Evolutionary conservation across 2,888 invertebrate genomes (phyloP), one percentile per base, ranked within the genome.

Genomic region (Lucinisca nassula): DNA sequence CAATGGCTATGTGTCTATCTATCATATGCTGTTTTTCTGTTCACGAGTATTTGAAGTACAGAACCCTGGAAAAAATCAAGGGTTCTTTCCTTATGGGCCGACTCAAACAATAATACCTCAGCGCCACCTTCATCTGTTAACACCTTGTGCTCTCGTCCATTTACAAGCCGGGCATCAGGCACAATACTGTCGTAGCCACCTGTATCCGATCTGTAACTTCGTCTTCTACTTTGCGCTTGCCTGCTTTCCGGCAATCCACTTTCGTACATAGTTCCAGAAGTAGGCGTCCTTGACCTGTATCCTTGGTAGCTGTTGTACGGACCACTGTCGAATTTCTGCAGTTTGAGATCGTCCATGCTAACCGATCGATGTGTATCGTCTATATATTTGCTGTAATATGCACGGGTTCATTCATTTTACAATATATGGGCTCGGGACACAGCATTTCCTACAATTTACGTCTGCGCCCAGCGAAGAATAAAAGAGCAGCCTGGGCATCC

Each of bases 291-390:
- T 67, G 67, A 30, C 27, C 30, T 21, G 35, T 67, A 67, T 35
- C 67, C 67, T 67, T 67, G 67, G 67, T 67, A 67, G 24, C 35
- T 35, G 30, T 35, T 67, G n/a, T 67, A 67, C 35, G 67, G 35
- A 35, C 67, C 35, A 67, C 35, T 35, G 2, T 67, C 67, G 24
- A 35, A 67, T 24, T 67, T 67, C 17, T 67, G 32, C 17, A 67
- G 21, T 35, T 35, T 27, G 35, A 67, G 67, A 21, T 67, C 67
- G 17, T 67, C 67, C 35, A 67, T 67, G 21, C 67, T 67, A 17
- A 67, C 67, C 17, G 67, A 67, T 35, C 67, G 32, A 21, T 67
- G 67, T 35, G 32, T 67, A 4, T 67, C 67, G 1, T 67, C 67
- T 21, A 30, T 21, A 17, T 67, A 67, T 2, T 30, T 61, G 61